These are phyloP conservation scores for Hirtodrosophila cameraria DNA, from an alignment of 2,888 invertebrate genomes.

Conservation along the genomic window DNA sequence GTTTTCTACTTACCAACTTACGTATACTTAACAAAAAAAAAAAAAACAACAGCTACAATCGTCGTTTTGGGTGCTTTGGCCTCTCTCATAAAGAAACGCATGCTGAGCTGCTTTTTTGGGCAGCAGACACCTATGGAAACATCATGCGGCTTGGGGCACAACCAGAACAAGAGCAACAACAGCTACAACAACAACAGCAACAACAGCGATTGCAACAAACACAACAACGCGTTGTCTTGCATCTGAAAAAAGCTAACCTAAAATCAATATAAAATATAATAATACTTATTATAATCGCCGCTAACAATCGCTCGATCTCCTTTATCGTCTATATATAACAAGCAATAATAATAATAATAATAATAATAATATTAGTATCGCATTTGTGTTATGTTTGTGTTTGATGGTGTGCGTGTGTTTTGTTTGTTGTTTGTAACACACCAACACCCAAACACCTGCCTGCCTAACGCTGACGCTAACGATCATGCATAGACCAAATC, in stretches of 20 bases:
- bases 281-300: constrained; percentile 31
- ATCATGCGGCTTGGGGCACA: constrained; percentile 57
- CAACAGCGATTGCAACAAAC: too few relatives aligned
- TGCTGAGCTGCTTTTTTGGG: constrained; percentile 57
- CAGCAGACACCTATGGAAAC: constrained; percentile 59
- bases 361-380: constrained; percentile 36
- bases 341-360: constrained; percentile 27
- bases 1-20: constrained; percentile 34
- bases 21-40: constrained; percentile 32
- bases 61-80: constrained; percentile 31
- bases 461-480: constrained; percentile 42
- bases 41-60: constrained; percentile 41
- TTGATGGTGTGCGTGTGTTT: constrained; percentile 36
- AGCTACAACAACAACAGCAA: constrained; percentile 18
- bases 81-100: constrained; percentile 35
- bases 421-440: constrained; percentile 60
- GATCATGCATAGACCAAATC: constrained; percentile 79
- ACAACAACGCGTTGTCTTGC: constrained; percentile 38
- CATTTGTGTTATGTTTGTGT: constrained; percentile 56
- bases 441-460: constrained; percentile 45
- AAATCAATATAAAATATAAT: constrained; percentile 8
- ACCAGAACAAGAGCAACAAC: constrained; percentile 14
- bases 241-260: constrained; percentile 66
- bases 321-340: constrained; percentile 24
- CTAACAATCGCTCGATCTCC: constrained; percentile 47